Evolutionary conservation across 2,888 invertebrate species (phyloP), one percentile per base, ranked within the genome.

Genomic region (Orthosia gracilis): DNA sequence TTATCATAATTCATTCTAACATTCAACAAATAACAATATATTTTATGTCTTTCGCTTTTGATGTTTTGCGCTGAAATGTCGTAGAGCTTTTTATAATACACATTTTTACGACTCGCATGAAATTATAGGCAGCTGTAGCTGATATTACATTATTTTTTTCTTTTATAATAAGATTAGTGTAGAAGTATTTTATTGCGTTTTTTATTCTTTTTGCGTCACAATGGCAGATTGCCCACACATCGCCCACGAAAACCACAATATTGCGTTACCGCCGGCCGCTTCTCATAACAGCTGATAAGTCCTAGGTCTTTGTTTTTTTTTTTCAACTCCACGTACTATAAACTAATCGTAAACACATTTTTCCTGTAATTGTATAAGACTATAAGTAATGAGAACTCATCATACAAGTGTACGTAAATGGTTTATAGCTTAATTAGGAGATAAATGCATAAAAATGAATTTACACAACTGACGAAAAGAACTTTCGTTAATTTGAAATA

Each of bases 71-170:
- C 31, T 70, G 69, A 79, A 82, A 63, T 75, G 57, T 54, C 52
- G 52, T 67, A 31, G 18, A 67, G 62, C 13, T 70, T 77, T 82
- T 71, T 71, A 71, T 71, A 31, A n/a, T 31, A 58, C 2, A 50
- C 15, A 65, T 47, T 26, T 80, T 80, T 78, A 80, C 59, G 67
- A 68, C 82, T 58, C 64, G 58, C 26, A 64, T 64, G 17, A 68
- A 65, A 82, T 80, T 82, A 82, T 26, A 40, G 45, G 79, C 80
- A 80, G 80, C 78, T 80, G 82, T 57, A 59, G 13, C 47, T 21
- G 40, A 52, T 57, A 47, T 61, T 61, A 47, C n/a, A n/a, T n/a
- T 52, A n/a, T 49, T 54, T 45, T 62, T 80, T 63, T 50, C 0
- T 69, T 75, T 65, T 62, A 21, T 13, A n/a, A n/a, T 17, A 57